These are phyloP conservation scores for Valencia hispanica DNA, from an alignment of 2,797 vertebrate genomes.

Conservation along the genomic window DNA sequence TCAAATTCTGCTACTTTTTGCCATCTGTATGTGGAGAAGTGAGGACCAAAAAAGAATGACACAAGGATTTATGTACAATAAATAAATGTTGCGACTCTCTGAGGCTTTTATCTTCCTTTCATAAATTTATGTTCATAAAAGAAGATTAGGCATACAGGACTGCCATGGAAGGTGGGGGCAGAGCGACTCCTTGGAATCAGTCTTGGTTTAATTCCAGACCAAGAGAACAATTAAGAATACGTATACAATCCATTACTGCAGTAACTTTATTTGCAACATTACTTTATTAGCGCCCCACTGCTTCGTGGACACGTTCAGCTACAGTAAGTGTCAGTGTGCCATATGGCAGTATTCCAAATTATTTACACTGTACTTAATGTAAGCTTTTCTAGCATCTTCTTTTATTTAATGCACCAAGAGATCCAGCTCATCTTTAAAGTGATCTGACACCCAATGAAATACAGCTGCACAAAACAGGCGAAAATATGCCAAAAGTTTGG, in stretches of 20 bases:
- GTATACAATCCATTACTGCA: constrained; percentile 41
- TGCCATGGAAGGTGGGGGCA: not conserved
- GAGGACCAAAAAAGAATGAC: not conserved
- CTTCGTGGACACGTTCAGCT: constrained; percentile 33
- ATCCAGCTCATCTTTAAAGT: constrained; percentile 36
- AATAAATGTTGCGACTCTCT: not conserved
- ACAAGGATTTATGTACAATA: not conserved
- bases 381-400: constrained; percentile 48
- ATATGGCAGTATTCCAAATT: constrained; percentile 58
- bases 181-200: constrained; percentile 19
- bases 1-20: not conserved
- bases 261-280: constrained; percentile 25
- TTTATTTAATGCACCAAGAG: constrained; percentile 53
- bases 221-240: constrained; percentile 31
- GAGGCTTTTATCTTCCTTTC: not conserved
- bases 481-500: constrained; percentile 50
- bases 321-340: constrained; percentile 40
- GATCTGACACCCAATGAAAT: constrained; percentile 35
- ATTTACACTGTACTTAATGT: constrained; percentile 50
- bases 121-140: not conserved
- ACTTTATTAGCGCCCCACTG: constrained; percentile 40
- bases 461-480: constrained; percentile 41
- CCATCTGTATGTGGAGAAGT: not conserved
- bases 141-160: not conserved
- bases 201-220: constrained; percentile 21